phyloP scores from a whole-genome alignment of 2,797 vertebrate species.

The Poeciliopsis infans region DNA sequence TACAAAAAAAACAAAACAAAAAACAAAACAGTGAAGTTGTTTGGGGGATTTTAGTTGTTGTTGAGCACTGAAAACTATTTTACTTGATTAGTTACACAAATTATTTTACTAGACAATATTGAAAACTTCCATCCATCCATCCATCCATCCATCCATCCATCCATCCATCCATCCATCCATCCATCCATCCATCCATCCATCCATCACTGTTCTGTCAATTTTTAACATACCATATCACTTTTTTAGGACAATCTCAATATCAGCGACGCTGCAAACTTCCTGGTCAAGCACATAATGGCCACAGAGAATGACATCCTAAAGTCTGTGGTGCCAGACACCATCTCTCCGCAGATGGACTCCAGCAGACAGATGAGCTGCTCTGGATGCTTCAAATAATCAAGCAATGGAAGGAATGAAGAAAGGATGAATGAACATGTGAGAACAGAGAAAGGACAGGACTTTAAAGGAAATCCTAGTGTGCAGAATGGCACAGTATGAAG shows the following conservation, averaged over 20 bases:
- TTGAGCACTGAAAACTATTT: not conserved
- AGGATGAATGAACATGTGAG: not conserved
- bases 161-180: no score
- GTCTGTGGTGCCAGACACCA: slow-evolving; percentile 84
- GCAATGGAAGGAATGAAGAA: slow-evolving; percentile 62
- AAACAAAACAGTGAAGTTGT: not conserved
- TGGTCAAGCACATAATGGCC: slow-evolving; percentile 97
- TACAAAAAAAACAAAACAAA: not conserved
- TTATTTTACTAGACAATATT: not conserved
- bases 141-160: no score
- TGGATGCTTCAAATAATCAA: slow-evolving; percentile 89
- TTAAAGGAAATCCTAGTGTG: slow-evolving; percentile 2
- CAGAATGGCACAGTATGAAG: not conserved
- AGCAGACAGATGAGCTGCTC: slow-evolving; percentile 85
- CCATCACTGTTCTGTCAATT: not conserved
- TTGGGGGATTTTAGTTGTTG: not conserved
- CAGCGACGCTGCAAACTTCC: slow-evolving; percentile 90
- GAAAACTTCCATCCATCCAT: no score
- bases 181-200: no score
- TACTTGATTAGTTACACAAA: not conserved
- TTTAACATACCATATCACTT: slow-evolving; percentile 10
- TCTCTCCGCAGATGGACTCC: slow-evolving; percentile 88
- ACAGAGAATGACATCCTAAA: slow-evolving; percentile 90
- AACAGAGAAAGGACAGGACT: slow-evolving; percentile 14
- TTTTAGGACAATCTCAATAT: slow-evolving; percentile 95